Base-by-base conservation (phyloP, 2,113 vertebrate species). In the Anthoscopus minutus region DNA sequence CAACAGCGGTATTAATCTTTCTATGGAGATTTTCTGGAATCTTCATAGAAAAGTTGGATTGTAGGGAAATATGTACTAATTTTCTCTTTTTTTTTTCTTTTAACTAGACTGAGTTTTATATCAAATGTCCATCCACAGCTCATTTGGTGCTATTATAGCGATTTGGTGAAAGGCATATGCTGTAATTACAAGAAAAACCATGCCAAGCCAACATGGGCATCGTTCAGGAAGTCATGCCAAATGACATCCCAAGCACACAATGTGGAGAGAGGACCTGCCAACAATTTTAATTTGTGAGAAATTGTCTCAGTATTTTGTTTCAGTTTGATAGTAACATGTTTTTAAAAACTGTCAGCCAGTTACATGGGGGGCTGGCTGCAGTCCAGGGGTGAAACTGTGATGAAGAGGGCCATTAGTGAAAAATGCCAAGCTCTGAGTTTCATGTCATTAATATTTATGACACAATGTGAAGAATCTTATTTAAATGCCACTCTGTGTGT, bases 361-460 rank as follows among this genome's bases (percentile, higher is more conserved):
- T 90, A 70, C 69, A 95, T 1, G 21, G 69, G 69, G 25, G 31
- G 30, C 69, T 94, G 94, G 92, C 92, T 65, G 72, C 60, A 69
- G 80, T 51, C 93, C 88, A 81, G 62, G 72, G 61, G 57, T 78
- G 79, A 88, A 91, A 83, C 53, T 77, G 66, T 77, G 76, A 81
- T 90, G 69, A 92, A 84, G 92, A 93, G 67, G 72, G 44, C 82
- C 72, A 92, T 92, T 96, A 95, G 85, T 81, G 82, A 95, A 93
- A 97, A 95, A 92, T 81, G 65, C 69, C 79, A 92, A 67, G 56
- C 57, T 61, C 64, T 81, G 82, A 88, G 67, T 86, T 93, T 71
- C 37, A 15, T 35, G 51, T 45, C 88, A 92, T 95, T 94, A 95
- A 90, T 94, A 96, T 96, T 96, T 90, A 94, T 90, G 51, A 81